Evolutionary conservation across 92 coral and sea anemone species (phyloP).

Genomic region (Epizoanthus scotinus): DNA sequence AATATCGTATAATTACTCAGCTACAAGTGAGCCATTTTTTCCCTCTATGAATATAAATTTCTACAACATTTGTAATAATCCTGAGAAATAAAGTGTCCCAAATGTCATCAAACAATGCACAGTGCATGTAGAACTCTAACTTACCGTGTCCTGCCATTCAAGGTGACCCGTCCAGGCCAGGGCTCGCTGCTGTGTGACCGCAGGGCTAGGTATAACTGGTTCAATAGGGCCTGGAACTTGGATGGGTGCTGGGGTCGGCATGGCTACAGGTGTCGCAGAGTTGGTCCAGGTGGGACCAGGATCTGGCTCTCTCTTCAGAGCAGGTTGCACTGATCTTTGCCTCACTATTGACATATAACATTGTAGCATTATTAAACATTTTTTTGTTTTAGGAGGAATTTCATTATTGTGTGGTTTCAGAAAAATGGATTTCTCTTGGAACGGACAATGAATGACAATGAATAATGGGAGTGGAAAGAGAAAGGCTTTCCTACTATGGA

Average conservation of each 20-base stretch:
- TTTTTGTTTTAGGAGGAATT: not conserved
- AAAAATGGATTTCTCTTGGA: too few species aligned
- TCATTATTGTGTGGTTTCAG: not conserved
- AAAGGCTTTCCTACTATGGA: too few species aligned
- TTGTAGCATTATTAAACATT: not conserved
- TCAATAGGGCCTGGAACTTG: slow-evolving; percentile 9
- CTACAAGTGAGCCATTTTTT: too few species aligned
- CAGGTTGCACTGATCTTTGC: too few species aligned
- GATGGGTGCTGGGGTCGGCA: not conserved
- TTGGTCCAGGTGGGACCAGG: not conserved
- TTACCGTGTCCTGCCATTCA: slow-evolving; percentile 93
- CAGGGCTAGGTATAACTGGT: not conserved
- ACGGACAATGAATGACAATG: too few species aligned
- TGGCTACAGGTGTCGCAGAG: not conserved
- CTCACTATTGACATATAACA: not conserved
- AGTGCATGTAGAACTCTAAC: too few species aligned
- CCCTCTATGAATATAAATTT: too few species aligned
- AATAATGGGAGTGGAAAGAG: too few species aligned
- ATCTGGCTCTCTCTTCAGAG: not conserved
- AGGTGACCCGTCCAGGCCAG: slow-evolving; percentile 89
- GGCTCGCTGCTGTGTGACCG: slow-evolving; percentile 48
- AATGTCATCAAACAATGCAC: too few species aligned
- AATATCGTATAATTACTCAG: too few species aligned
- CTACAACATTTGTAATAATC: too few species aligned
- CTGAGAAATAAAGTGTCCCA: too few species aligned